Conservation (phyloP, 1,140 invertebrate genomes). For the Bilobella aurantiaca region DNA sequence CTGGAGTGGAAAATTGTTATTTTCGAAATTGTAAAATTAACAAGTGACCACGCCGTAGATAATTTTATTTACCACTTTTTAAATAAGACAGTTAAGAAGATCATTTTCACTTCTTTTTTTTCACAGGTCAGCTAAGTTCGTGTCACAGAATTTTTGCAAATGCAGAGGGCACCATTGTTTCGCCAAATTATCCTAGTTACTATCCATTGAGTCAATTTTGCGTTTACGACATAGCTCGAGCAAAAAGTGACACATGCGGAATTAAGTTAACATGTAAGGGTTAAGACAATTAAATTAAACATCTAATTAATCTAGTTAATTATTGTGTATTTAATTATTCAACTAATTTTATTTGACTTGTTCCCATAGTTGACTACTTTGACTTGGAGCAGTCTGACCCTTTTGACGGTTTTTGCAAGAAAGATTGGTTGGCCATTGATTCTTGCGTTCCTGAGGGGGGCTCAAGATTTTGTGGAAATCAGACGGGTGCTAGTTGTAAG, state of each 20-base stretch:
- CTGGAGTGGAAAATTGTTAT: neutral
- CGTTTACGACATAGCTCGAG: slow-evolving; percentile 38
- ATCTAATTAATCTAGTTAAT: no score
- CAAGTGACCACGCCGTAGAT: neutral
- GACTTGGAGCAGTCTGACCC: slow-evolving; percentile 30
- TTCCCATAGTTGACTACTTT: slow-evolving; percentile 34
- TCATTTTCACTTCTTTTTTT: slow-evolving; percentile 10
- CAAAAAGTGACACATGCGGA: slow-evolving; percentile 35
- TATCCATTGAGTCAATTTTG: slow-evolving; percentile 37
- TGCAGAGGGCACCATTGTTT: slow-evolving; percentile 35
- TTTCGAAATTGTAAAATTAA: neutral
- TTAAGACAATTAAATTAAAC: neutral
- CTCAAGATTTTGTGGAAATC: slow-evolving; percentile 39
- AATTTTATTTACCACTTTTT: neutral
- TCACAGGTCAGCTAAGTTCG: slow-evolving; percentile 17
- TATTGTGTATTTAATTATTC: neutral
- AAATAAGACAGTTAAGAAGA: neutral
- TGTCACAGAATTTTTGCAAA: slow-evolving; percentile 36
- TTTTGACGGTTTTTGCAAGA: slow-evolving; percentile 37
- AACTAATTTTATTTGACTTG: neutral
- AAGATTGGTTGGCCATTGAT: slow-evolving; percentile 38
- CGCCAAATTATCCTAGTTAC: slow-evolving; percentile 36
- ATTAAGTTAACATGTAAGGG: slow-evolving; percentile 37
- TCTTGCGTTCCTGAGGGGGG: slow-evolving; percentile 40
- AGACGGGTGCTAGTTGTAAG: slow-evolving; percentile 37